Evolutionary conservation across 2,888 invertebrate species (phyloP).

Genomic region (Biston betularia): DNA sequence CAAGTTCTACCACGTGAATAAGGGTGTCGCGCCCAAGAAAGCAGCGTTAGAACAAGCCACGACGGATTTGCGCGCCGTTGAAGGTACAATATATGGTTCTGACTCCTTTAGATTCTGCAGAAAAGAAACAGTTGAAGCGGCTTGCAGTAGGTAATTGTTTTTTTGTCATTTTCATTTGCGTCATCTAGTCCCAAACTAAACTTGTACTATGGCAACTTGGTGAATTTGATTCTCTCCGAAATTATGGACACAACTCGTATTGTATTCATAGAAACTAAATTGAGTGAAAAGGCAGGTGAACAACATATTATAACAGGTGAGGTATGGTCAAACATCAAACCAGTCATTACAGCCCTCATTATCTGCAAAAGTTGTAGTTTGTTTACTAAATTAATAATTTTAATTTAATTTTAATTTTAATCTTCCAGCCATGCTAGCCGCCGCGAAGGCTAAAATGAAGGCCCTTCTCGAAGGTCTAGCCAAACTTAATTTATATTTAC

Average conservation of each 20-base stretch:
- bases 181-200: too few relatives aligned
- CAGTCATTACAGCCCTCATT: too few relatives aligned
- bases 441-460: slow-evolving; percentile 92
- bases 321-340: too few relatives aligned
- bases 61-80: slow-evolving; percentile 88
- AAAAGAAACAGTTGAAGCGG: too few relatives aligned
- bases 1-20: slow-evolving; percentile 95
- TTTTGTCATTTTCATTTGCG: too few relatives aligned
- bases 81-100: slow-evolving; percentile 65
- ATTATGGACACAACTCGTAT: too few relatives aligned
- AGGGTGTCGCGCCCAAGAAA: slow-evolving; percentile 95
- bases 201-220: too few relatives aligned
- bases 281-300: too few relatives aligned
- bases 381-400: neutral
- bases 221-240: too few relatives aligned
- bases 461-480: slow-evolving; percentile 92
- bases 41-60: slow-evolving; percentile 91
- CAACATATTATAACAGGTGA: too few relatives aligned
- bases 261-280: too few relatives aligned
- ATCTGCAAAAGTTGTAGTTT: neutral
- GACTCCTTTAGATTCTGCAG: neutral
- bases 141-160: too few relatives aligned
- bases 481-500: slow-evolving; percentile 89
- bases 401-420: neutral
- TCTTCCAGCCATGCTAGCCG: slow-evolving; percentile 82